Base-by-base conservation (phyloP, 2,113 vertebrate genomes). In the Urocitellus parryii region DNA sequence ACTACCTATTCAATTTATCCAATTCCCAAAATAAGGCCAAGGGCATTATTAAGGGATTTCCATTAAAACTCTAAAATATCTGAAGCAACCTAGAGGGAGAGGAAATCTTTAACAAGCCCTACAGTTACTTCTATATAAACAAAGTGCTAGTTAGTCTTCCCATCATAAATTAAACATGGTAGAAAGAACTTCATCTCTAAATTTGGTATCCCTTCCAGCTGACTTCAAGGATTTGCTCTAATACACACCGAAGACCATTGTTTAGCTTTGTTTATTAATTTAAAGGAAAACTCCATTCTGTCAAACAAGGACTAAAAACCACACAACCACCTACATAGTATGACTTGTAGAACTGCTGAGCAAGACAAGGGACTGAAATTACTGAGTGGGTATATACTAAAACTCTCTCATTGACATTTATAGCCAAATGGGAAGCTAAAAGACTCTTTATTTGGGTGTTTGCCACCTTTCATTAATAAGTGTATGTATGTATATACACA, bases 281-380 rank as follows among this genome's bases (percentile, higher is more conserved):
- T 63, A 73, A 77, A 82, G 65, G 67, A 82, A 58, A 81, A 73
- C 87, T 70, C 61, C 24, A 89, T 53, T 91, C 76, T 89, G 89
- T 97, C 90, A 98, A 94, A 77, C 92, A 93, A 80, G 25, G n/a
- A 86, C 76, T 73, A 85, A 91, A 97, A 95, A 88, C 70, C 86
- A 90, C 80, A 92, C 11, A 95, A 92, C 74, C 53, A 2, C 91
- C 96, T 97, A 96, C 94, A 91, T 24, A 84, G 53, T 88, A 92
- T 97, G 85, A 95, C 72, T 95, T 97, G 94, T 7, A 96, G 95
- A 90, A 83, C 53, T 72, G 94, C 5, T 96, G 77, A 97, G 72
- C 83, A 85, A 82, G 94, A 16, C 65, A 0, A 29, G 67, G 81
- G 48, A 74, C 70, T 90, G 53, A 92, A 92, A 96, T 90, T 88